Evolutionary conservation across 2,113 vertebrate genomes (phyloP).

Genomic region (Chitala chitala): DNA sequence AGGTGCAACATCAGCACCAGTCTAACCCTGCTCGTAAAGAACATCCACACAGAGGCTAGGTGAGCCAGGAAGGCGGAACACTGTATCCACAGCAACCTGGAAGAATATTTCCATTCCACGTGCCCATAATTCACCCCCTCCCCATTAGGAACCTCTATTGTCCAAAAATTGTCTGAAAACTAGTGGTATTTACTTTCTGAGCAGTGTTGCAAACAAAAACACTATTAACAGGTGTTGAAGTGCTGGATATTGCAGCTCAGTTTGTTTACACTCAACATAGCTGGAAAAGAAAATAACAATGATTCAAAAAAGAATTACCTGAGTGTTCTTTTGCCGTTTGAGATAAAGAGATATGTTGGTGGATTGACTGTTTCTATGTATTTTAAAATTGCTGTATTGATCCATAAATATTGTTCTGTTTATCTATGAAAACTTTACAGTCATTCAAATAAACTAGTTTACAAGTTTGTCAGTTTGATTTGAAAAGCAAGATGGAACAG

Average conservation of each 20-base stretch:
- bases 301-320: background rate
- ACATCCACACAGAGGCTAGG: background rate
- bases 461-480: background rate
- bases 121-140: background rate
- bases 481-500: background rate
- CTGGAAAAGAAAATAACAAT: background rate
- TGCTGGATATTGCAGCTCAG: background rate
- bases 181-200: background rate
- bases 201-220: background rate
- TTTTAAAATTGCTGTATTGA: background rate
- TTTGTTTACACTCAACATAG: background rate
- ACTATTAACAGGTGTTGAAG: background rate
- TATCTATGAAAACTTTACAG: background rate
- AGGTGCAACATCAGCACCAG: background rate
- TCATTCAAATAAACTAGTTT: background rate
- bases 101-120: background rate
- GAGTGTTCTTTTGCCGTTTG: background rate
- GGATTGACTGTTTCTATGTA: background rate
- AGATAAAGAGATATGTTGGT: background rate
- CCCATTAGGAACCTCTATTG: background rate
- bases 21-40: too few relatives aligned
- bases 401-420: background rate
- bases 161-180: background rate
- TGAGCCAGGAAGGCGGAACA: background rate
- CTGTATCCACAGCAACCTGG: background rate